phyloP scores from a whole-genome alignment of 2,888 invertebrate species.

The Theodoxus fluviatilis region DNA sequence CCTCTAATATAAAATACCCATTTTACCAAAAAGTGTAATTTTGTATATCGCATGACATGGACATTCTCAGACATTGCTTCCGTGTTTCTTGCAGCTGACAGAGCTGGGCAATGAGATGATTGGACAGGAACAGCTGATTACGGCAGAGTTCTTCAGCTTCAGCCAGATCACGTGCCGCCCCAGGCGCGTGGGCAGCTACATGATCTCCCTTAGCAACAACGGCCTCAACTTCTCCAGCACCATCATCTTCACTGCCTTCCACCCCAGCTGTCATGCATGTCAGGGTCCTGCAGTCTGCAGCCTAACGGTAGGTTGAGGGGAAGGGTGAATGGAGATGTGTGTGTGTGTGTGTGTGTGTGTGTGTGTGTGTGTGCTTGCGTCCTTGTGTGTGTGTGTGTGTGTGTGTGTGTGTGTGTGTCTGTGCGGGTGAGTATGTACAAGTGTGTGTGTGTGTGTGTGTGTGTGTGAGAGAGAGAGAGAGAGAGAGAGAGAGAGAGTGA shows the following conservation, averaged over 20 bases:
- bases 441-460: conserved; percentile 6
- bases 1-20: too few relatives aligned
- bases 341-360: not conserved
- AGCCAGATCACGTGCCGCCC: conserved; percentile 37
- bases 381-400: not conserved
- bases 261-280: conserved; percentile 38
- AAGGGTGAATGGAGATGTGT: not conserved
- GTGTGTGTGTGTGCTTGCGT: not conserved
- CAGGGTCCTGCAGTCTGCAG: conserved; percentile 35
- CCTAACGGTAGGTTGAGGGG: conserved; percentile 31
- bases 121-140: conserved; percentile 25
- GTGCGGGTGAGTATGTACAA: not conserved
- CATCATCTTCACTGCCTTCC: conserved; percentile 34
- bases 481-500: too few relatives aligned
- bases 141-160: conserved; percentile 36
- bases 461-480: conserved; percentile 16
- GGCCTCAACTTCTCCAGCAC: conserved; percentile 29
- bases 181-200: conserved; percentile 35
- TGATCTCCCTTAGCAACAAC: conserved; percentile 37
- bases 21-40: too few relatives aligned
- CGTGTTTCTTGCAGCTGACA: conserved; percentile 27
- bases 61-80: too few relatives aligned
- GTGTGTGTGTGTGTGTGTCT: not conserved
- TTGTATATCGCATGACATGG: too few relatives aligned
- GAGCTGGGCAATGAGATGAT: conserved; percentile 27